phyloP scores from a whole-genome alignment of 2,888 invertebrate species.

The Spicauda simplicius region DNA sequence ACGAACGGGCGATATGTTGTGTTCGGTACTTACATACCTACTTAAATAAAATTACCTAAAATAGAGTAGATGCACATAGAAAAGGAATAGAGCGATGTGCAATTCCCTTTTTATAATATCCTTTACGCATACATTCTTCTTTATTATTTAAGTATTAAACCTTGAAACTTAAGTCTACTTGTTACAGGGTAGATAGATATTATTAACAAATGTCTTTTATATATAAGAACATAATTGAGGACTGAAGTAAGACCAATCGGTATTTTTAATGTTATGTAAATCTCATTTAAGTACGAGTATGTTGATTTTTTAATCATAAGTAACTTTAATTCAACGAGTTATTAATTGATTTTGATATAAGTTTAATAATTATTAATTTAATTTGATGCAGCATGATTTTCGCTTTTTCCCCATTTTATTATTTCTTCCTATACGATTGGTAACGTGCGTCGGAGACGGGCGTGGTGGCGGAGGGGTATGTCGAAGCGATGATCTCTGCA shows the following conservation, averaged over 20 bases:
- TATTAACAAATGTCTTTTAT: conserved; percentile 37
- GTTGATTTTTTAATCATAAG: conserved; percentile 36
- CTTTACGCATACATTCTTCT: conserved; percentile 49
- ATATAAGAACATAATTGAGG: conserved; percentile 32
- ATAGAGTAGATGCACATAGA: conserved; percentile 72
- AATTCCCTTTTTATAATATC: conserved; percentile 60
- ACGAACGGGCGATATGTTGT: conserved; percentile 24
- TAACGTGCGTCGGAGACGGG: conserved; percentile 59
- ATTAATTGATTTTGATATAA: conserved; percentile 25
- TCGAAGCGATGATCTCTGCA: conserved; percentile 24
- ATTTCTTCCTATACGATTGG: conserved; percentile 65
- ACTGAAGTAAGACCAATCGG: conserved; percentile 25
- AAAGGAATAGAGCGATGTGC: conserved; percentile 64
- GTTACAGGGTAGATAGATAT: conserved; percentile 43
- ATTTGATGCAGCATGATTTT: conserved; percentile 72
- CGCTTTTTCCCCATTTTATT: conserved; percentile 66
- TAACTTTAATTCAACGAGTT: conserved; percentile 29
- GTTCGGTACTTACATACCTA: conserved; percentile 33
- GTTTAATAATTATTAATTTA: conserved; percentile 45
- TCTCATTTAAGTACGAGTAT: conserved; percentile 41
- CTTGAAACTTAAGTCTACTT: conserved; percentile 35
- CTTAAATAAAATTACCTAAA: conserved; percentile 47
- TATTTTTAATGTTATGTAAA: conserved; percentile 38
- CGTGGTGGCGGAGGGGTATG: conserved; percentile 45
- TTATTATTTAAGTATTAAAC: conserved; percentile 26